A percentile compares a stretch with the other conserved stretches of the same genome.
Evolutionary conservation across 2,113 vertebrate genomes (phyloP).

Genomic region (Calidris pugnax): DNA sequence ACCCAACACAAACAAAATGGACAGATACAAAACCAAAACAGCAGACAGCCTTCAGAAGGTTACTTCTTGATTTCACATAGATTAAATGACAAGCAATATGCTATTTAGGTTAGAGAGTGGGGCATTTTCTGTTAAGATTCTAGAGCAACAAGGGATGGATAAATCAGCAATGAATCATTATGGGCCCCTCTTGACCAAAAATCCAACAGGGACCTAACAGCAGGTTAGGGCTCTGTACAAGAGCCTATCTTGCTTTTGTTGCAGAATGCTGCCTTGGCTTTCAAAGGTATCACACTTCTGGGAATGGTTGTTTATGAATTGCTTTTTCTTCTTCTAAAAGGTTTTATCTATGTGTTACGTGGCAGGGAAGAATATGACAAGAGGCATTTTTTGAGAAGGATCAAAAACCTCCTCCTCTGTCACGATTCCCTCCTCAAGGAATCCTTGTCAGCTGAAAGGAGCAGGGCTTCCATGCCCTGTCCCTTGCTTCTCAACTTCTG

Average conservation of each 20-base stretch:
- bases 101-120: not conserved
- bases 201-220: too few species aligned
- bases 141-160: not conserved
- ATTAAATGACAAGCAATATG: not conserved
- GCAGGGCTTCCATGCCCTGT: not conserved
- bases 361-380: not conserved
- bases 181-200: too few species aligned
- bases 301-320: not conserved
- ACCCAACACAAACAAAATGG: not conserved
- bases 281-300: not conserved
- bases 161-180: not conserved
- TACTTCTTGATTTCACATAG: not conserved
- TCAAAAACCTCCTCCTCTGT: constrained; percentile 28
- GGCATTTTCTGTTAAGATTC: not conserved
- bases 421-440: not conserved
- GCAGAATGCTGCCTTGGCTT: not conserved
- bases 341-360: not conserved
- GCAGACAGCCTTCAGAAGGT: not conserved
- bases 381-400: not conserved
- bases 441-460: not conserved
- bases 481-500: not conserved
- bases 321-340: not conserved
- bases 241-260: not conserved
- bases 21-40: not conserved
- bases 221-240: not conserved